phyloP scores from a whole-genome alignment of 2,797 vertebrate species.

The Poecile montanus region DNA sequence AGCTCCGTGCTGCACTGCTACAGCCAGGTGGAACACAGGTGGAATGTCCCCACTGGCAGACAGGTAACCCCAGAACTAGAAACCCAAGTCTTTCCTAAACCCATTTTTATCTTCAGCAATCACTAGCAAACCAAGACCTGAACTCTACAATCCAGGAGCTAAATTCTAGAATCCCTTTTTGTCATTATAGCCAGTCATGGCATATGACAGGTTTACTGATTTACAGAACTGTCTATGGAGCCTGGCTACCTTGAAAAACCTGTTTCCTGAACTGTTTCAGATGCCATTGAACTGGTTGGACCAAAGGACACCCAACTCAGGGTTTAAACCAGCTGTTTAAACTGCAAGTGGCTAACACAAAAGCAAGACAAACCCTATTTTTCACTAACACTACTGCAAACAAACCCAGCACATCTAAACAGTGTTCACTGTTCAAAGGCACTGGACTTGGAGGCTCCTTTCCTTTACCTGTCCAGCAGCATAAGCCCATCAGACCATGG shows the following conservation, averaged over 20 bases:
- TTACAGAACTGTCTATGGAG: neutral
- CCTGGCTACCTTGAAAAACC: neutral
- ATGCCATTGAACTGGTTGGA: neutral
- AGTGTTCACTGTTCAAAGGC: accelerated
- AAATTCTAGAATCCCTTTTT: neutral
- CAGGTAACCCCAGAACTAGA: accelerated
- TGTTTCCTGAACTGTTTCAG: neutral
- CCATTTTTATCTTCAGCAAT: neutral
- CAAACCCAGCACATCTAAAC: neutral
- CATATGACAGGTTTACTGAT: neutral
- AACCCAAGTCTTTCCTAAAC: neutral
- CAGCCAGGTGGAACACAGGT: accelerated
- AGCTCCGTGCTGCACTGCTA: accelerated
- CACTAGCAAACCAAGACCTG: neutral
- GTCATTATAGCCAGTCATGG: neutral
- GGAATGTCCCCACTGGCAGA: accelerated
- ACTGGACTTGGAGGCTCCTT: neutral
- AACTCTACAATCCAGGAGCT: neutral
- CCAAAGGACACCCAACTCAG: neutral
- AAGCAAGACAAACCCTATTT: neutral
- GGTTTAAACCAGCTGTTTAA: neutral
- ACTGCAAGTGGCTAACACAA: neutral
- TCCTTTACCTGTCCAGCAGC: neutral
- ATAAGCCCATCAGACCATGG: neutral
- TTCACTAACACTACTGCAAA: neutral